Evolutionary conservation across 2,113 vertebrate genomes (phyloP), one percentile per base, ranked within the genome.

Genomic region (Strix uralensis): DNA sequence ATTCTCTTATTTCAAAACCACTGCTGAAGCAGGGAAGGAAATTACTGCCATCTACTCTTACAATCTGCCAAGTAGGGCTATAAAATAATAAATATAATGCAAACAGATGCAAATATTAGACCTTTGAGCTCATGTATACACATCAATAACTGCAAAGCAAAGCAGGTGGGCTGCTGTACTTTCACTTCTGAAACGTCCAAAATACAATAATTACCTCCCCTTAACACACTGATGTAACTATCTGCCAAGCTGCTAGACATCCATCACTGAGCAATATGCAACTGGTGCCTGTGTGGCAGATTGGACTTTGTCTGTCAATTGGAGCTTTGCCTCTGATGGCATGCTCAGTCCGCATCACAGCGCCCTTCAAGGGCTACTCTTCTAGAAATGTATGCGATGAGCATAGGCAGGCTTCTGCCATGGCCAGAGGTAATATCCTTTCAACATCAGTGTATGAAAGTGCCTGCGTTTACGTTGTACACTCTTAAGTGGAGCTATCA

Each of bases 401-500:
- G 15, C 34, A 82, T 3, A 32, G 42, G 29, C 12, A 75, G 27
- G 16, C 16, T 72, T 54, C 77, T 84, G n/a, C 46, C 2, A 0
- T 20, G 34, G 30, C 15, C 69, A 86, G 52, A 11, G 21, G 27
- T 62, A 80, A 62, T 54, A 57, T 58, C 52, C 62, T 83, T 86
- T 81, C 93, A 74, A 13, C 34, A 65, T 55, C 32, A 63, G 44
- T 16, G 22, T 46, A 21, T 57, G 69, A 34, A 55, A 57, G 5
- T 32, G 80, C 11, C 22, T 44, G 49, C 25, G 61, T 95, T 95
- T 91, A 87, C 47, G 86, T 38, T 62, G 52, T 36, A 87, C 30
- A 15, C 20, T 57, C 51, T 95, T 95, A 96, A 97, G 82, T 92
- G 78, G 69, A 71, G 36, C 78, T 97, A 94, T 91, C 92, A 95